These are phyloP conservation scores for Ardeotis arabs DNA, from an alignment of 2,113 vertebrate species.

Conservation along the genomic window DNA sequence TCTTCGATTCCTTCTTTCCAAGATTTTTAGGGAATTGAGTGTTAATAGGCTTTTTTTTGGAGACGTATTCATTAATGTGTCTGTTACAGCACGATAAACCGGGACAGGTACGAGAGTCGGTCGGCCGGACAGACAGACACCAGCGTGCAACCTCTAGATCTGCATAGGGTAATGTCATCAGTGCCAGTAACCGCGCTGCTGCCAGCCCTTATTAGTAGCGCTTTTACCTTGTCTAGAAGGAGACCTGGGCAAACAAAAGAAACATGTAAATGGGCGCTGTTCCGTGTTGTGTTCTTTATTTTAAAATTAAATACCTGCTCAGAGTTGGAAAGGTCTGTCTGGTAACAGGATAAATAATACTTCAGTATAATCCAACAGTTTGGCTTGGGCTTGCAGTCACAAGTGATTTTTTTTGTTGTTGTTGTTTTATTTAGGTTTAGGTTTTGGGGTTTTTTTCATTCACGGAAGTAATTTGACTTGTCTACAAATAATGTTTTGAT, in stretches of 20 bases:
- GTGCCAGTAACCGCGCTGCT: neutral
- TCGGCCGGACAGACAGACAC: neutral
- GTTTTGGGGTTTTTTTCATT: neutral
- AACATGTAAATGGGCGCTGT: neutral
- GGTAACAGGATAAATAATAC: neutral
- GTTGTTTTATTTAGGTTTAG: neutral
- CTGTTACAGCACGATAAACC: neutral
- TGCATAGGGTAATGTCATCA: neutral
- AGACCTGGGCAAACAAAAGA: neutral
- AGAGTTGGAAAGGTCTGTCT: neutral
- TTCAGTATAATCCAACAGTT: neutral
- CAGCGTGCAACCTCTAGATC: neutral
- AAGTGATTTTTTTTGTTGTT: neutral
- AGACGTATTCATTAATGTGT: neutral
- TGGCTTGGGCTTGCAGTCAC: neutral
- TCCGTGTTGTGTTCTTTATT: neutral
- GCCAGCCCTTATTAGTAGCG: neutral
- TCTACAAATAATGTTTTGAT: conserved; percentile 45
- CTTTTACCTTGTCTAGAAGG: neutral
- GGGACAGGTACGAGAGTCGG: neutral
- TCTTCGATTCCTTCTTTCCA: neutral
- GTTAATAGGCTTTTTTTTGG: neutral
- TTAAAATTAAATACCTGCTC: neutral
- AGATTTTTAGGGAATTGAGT: neutral
- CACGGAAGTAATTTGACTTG: conserved; percentile 1